Evolutionary conservation across 2,797 vertebrate species (phyloP), one percentile per base, ranked within the genome.

Genomic region (Mastacembelus armatus): DNA sequence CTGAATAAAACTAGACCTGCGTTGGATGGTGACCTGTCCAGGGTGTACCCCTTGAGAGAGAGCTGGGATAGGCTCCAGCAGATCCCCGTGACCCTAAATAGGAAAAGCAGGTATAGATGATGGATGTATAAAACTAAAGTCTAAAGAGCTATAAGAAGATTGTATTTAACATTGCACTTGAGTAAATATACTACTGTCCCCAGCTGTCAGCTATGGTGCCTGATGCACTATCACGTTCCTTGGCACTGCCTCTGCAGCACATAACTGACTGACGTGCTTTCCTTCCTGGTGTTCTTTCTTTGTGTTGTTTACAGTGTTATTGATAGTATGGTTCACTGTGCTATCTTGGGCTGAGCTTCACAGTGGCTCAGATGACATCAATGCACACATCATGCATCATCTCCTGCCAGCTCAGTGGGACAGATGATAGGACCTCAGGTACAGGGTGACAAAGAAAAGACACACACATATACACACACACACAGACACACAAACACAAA

Each of bases 361-460:
- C 68, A 64, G 65, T 18, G 44, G 61, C 35, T 73, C 32, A 27
- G 58, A 77, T 88, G 81, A 84, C 90, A 79, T 88, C 85, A 86
- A 58, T n/a, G 26, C 71, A 58, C 58, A 49, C 72, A 66, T 84
- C 45, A 21, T 62, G 51, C 82, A 74, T 78, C 81, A 43, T 59
- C 64, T 70, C 71, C 48, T 63, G 50, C 67, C 65, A 63, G 63
- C 70, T 71, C 78, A 50, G 72, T 7, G 18, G 70, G 66, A 27
- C 49, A 39, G 60, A 73, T 26, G 14, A n/a, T n/a, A n/a, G 57
- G 50, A 74, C 68, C 49, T 76, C 60, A 81, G 70, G 76, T 85
- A 74, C 71, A 66, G n/a, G 39, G 54, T 27, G 24, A 77, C 30
- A 55, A 49, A 58, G 2, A 40, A 67, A 40, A 48, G 29, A 66